A percentile compares a stretch with the other conserved stretches of the same genome.
These are phyloP conservation scores for Cheiracanthium punctorium DNA, from an alignment of 2,888 invertebrate species.

Conservation along the genomic window DNA sequence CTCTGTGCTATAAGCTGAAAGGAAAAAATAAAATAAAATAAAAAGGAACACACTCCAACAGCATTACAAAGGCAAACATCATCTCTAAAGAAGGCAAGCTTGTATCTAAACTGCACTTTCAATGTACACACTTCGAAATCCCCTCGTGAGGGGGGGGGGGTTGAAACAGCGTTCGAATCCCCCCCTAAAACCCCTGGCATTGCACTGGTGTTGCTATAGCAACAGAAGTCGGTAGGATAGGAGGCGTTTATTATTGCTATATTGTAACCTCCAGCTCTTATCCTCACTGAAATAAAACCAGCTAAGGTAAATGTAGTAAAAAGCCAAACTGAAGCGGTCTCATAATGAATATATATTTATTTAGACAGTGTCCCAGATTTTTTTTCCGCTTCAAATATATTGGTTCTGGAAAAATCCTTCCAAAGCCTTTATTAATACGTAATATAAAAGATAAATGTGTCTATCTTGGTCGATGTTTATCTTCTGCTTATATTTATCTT, in stretches of 20 bases:
- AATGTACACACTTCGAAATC: conserved; percentile 8
- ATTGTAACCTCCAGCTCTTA: neutral
- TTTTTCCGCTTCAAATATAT: neutral
- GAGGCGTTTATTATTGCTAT: neutral
- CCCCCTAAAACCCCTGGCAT: neutral
- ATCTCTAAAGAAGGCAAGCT: conserved; percentile 7
- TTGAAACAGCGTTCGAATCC: neutral
- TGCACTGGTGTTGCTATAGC: neutral
- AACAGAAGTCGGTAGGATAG: neutral
- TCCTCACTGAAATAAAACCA: neutral
- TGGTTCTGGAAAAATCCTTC: neutral
- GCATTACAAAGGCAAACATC: conserved; percentile 13
- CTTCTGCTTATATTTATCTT: neutral
- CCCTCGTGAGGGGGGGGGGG: neutral
- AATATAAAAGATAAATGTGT: neutral
- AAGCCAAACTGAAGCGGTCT: neutral
- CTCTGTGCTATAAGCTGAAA: neutral
- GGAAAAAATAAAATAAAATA: neutral
- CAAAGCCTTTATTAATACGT: neutral
- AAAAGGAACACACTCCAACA: neutral
- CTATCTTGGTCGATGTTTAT: neutral
- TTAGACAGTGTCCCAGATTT: neutral
- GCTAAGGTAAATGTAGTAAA: neutral
- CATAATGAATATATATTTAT: conserved; percentile 7
- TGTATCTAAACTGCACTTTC: conserved; percentile 13